These are phyloP conservation scores for Muricea muricata DNA, from an alignment of 92 coral and sea anemone genomes.

Conservation along the genomic window DNA sequence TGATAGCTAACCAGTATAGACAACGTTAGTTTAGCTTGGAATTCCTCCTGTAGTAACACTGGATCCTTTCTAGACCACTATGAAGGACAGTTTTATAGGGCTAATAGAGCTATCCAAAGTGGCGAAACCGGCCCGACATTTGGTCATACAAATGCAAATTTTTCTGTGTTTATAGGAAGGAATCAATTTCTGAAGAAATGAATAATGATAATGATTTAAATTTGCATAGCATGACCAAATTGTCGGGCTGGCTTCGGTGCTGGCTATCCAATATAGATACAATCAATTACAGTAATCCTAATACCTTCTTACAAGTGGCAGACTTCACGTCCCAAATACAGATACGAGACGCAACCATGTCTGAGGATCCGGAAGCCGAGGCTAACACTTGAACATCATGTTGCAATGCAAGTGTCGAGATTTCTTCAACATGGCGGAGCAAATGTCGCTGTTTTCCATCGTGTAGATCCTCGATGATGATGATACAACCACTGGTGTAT, in stretches of 20 bases:
- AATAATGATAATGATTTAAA: no score
- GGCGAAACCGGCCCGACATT: no score
- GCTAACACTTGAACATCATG: constrained; percentile 89
- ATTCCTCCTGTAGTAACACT: background rate
- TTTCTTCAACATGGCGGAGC: constrained; percentile 90
- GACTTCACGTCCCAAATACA: constrained; percentile 85
- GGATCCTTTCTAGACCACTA: background rate
- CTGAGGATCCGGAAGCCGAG: constrained; percentile 93
- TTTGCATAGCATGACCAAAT: no score
- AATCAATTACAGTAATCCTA: no score
- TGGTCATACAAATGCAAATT: no score
- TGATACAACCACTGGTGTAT: constrained; percentile 90
- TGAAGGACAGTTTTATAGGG: background rate
- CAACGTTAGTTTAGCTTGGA: background rate
- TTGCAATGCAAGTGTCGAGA: constrained; percentile 86
- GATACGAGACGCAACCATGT: constrained; percentile 68
- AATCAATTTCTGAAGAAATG: no score
- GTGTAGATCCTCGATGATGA: constrained; percentile 93
- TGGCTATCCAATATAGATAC: background rate
- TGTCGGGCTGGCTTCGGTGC: no score
- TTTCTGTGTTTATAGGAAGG: no score
- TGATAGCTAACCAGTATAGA: background rate
- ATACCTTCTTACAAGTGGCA: constrained; percentile 86
- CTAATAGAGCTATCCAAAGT: background rate
- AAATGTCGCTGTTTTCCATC: constrained; percentile 92